Base-by-base conservation (phyloP, 1,140 invertebrate species). In the Notospermus geniculatus region DNA sequence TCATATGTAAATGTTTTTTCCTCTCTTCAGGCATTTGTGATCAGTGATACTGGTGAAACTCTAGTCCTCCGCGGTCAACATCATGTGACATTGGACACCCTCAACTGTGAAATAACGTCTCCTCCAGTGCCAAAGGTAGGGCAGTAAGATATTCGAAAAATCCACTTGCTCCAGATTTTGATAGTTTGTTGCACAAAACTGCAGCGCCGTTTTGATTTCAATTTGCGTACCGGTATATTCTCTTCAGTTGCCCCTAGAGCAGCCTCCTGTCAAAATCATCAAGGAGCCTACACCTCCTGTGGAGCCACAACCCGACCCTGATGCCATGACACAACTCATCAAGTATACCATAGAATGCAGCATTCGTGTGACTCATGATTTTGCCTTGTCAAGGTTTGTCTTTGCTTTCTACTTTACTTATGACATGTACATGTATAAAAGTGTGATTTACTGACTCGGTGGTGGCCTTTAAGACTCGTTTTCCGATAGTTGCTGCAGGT, bases 61-160 rank as follows among this genome's bases (percentile, higher is more conserved):
- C 68, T 72, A 46, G 69, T 70, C 15, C 54, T 76, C 39, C 69
- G 76, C 7, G 77, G 77, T 46, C 77, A 79, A 58, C 77, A 79
- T 61, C 77, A 79, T 67, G 73, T 75, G 25, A 71, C 69, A 17
- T 56, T 79, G n/a, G 70, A 76, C 28, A 73, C 66, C 46, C 65
- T 76, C 15, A 71, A 75, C 54, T 70, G 62, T 15, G 62, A 70
- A n/a, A 70, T 72, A 25, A 75, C 72, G 1, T 76, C 76, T 5
- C 75, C 71, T 63, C 74, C 74, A 27, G 57, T 70, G 32, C 58
- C 66, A n/a, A 27, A 66, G 65, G 75, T 77, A 59, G 69, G 67
- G 58, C 17, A 2, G 19, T n/a, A 17, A 50, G 19, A 43, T 11
- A 11, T n/a, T 50, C 25, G 46, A 50, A 23, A 23, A 19, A 50